Conservation (phyloP, 2,888 invertebrate genomes). For the Dorcus parallelipipedus region DNA sequence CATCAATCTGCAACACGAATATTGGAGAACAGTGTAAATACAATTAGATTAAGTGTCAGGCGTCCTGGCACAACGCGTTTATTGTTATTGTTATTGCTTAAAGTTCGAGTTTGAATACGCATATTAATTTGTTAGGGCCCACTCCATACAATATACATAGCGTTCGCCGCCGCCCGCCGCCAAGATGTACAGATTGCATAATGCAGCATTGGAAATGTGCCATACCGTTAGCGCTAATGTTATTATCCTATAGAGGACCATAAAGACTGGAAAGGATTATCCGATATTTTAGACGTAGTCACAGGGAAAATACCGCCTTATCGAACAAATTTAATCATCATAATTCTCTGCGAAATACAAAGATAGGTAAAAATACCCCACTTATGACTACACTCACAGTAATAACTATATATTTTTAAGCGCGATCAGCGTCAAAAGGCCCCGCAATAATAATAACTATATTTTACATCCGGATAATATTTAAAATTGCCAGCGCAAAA, state of each 20-base stretch:
- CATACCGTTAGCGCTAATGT: conserved; percentile 34
- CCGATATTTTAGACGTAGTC: conserved; percentile 32
- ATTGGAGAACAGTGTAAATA: conserved; percentile 39
- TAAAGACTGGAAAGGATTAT: conserved; percentile 39
- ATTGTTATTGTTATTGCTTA: conserved; percentile 42
- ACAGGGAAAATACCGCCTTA: conserved; percentile 23
- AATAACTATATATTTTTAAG: conserved; percentile 15
- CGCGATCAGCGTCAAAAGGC: conserved; percentile 3
- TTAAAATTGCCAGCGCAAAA: neutral
- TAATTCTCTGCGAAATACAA: conserved; percentile 17
- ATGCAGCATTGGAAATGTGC: conserved; percentile 37
- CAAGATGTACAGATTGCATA: conserved; percentile 31
- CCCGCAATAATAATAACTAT: neutral
- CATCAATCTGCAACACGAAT: conserved; percentile 25
- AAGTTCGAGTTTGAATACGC: conserved; percentile 34
- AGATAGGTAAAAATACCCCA: conserved; percentile 2
- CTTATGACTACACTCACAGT: neutral
- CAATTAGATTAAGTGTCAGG: conserved; percentile 42
- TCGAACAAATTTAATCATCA: conserved; percentile 37
- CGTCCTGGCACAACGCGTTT: conserved; percentile 37
- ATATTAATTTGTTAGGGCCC: conserved; percentile 17
- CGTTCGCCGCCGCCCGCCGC: neutral
- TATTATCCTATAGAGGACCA: conserved; percentile 39
- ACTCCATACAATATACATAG: neutral
- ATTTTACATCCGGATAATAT: neutral